Evolutionary conservation across 2,888 invertebrate genomes (phyloP).

Genomic region (Tinea semifulvella): DNA sequence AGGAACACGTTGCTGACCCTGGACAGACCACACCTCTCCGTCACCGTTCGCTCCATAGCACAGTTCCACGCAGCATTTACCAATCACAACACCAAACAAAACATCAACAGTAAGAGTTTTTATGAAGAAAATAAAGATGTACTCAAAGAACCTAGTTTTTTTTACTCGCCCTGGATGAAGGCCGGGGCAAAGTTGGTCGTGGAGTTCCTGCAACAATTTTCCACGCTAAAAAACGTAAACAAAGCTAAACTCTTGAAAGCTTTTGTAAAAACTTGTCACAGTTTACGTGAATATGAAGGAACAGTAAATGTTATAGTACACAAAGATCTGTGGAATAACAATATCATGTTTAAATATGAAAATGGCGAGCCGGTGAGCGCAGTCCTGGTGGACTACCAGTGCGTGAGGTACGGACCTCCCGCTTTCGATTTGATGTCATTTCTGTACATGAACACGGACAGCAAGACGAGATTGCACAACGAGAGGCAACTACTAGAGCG

Average conservation of each 20-base stretch:
- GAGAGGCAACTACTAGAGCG: constrained; percentile 30
- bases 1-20: constrained; percentile 13
- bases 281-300: constrained; percentile 27
- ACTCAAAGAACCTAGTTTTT: constrained; percentile 32
- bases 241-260: constrained; percentile 27
- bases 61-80: constrained; percentile 30
- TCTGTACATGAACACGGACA: constrained; percentile 36
- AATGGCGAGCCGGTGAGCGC: constrained; percentile 31
- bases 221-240: constrained; percentile 25
- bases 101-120: constrained; percentile 33
- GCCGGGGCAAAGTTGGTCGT: constrained; percentile 36
- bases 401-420: constrained; percentile 43
- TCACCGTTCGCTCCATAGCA: constrained; percentile 28
- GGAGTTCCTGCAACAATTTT: constrained; percentile 34
- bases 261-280: constrained; percentile 33
- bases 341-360: constrained; percentile 44
- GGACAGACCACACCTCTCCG: constrained; percentile 17
- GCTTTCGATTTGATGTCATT: constrained; percentile 42
- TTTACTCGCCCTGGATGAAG: constrained; percentile 35
- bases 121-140: constrained; percentile 28
- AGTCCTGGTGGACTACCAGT: constrained; percentile 45
- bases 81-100: constrained; percentile 39
- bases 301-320: constrained; percentile 44
- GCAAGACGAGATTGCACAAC: constrained; percentile 31
- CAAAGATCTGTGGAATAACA: constrained; percentile 50